Conservation (phyloP, 2,797 vertebrate species). For the Sardinella longiceps region DNA sequence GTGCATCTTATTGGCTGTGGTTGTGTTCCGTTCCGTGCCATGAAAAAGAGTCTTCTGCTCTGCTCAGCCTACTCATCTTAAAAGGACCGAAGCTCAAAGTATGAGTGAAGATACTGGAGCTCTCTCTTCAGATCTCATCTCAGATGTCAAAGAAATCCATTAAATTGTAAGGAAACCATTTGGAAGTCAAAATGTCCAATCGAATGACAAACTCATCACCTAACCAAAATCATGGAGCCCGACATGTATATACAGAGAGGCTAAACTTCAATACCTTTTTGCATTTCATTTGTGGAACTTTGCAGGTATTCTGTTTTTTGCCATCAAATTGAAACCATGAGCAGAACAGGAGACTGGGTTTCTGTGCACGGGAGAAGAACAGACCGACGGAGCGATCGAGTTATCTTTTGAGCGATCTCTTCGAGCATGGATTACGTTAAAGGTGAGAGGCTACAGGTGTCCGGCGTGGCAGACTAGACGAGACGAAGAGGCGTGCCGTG, state of each 20-base stretch:
- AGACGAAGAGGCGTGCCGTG: neutral
- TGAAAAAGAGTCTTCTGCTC: neutral
- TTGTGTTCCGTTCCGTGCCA: neutral
- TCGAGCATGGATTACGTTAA: neutral
- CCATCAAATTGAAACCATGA: neutral
- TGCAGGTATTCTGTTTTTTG: neutral
- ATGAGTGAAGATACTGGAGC: no score
- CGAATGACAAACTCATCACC: neutral
- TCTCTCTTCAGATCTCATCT: neutral
- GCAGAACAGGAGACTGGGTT: neutral
- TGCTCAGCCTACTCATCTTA: neutral
- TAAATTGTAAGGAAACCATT: neutral
- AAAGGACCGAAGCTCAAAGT: neutral
- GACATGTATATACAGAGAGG: neutral
- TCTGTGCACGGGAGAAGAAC: neutral
- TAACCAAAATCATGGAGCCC: neutral
- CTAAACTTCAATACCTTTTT: no score
- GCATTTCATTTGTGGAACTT: neutral
- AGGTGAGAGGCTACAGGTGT: slow-evolving; percentile 20
- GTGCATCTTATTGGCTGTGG: slow-evolving; percentile 38
- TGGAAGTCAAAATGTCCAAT: neutral
- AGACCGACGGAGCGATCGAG: neutral
- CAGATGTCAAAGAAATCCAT: neutral
- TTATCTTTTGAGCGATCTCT: no score
- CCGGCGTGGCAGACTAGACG: neutral